These are phyloP conservation scores for Epiblema foenella DNA, from an alignment of 2,888 invertebrate genomes.

Conservation along the genomic window DNA sequence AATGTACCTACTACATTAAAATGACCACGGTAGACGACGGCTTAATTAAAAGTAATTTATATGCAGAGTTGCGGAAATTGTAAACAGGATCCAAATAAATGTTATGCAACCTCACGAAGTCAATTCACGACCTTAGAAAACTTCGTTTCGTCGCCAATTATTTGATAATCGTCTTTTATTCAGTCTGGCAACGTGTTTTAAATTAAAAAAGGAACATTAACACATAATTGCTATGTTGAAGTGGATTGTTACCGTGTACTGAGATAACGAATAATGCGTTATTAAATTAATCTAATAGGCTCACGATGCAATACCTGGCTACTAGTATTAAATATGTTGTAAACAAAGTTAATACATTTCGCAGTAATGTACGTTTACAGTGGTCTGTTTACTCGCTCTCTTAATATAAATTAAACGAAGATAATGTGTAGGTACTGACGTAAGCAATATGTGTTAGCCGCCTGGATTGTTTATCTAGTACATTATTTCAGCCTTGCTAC, in stretches of 20 bases:
- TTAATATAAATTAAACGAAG: conserved; percentile 34
- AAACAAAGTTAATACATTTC: conserved; percentile 30
- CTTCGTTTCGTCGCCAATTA: too few species aligned
- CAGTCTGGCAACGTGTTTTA: too few species aligned
- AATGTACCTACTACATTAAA: too few species aligned
- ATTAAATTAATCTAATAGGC: conserved; percentile 20
- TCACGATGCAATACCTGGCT: conserved; percentile 1
- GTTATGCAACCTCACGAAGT: not conserved
- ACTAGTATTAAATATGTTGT: conserved; percentile 29
- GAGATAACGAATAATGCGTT: conserved; percentile 6
- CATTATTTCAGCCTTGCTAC: conserved; percentile 34
- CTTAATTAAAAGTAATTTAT: conserved; percentile 20
- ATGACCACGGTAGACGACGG: not conserved
- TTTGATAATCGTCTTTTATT: too few species aligned
- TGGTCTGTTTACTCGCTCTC: conserved; percentile 27
- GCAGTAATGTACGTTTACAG: conserved; percentile 8
- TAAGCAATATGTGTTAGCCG: conserved; percentile 15
- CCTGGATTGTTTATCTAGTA: conserved; percentile 20
- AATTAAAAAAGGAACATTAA: too few species aligned
- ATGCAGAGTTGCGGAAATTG: conserved; percentile 25
- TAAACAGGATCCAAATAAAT: conserved; percentile 6
- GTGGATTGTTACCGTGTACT: conserved; percentile 1
- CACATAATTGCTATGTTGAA: not conserved
- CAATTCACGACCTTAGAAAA: not conserved
- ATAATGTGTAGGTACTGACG: conserved; percentile 24